Percentiles rank a stretch among this genome's conserved stretches.
phyloP scores from a whole-genome alignment of 2,888 invertebrate genomes.

The Temnothorax rugatulus region DNA sequence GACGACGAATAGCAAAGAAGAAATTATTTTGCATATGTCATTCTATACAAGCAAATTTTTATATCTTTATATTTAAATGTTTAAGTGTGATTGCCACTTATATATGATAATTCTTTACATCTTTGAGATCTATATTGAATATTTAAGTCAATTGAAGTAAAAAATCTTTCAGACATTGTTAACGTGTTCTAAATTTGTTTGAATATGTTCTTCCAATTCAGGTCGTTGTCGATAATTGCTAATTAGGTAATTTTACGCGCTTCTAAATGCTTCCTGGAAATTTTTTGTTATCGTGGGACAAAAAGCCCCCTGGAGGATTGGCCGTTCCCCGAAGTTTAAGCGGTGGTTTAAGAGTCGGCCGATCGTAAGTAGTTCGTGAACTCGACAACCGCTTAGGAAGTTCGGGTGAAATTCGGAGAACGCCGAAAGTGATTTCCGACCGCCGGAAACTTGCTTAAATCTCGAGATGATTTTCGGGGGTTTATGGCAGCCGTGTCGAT shows the following conservation, averaged over 20 bases:
- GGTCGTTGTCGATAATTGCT: background rate
- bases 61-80: background rate
- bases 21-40: background rate
- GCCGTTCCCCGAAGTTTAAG: slow-evolving; percentile 49
- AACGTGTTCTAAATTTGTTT: background rate
- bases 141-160: background rate
- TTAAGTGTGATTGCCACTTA: background rate
- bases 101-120: background rate
- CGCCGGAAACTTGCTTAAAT: slow-evolving; percentile 62
- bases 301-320: slow-evolving; percentile 26
- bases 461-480: slow-evolving; percentile 56
- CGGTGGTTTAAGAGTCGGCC: slow-evolving; percentile 55
- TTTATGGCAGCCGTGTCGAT: slow-evolving; percentile 52
- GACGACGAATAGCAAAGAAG: background rate
- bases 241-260: slow-evolving; percentile 7
- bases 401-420: slow-evolving; percentile 60
- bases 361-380: slow-evolving; percentile 61
- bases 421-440: slow-evolving; percentile 64
- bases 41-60: background rate
- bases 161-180: background rate
- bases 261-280: slow-evolving; percentile 5
- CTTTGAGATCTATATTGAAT: background rate
- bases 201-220: background rate
- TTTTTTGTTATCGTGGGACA: slow-evolving; percentile 34
- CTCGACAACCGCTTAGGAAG: slow-evolving; percentile 59